Conservation (phyloP, 53 echinoderm and acorn worm species). For the Astropecten irregularis region DNA sequence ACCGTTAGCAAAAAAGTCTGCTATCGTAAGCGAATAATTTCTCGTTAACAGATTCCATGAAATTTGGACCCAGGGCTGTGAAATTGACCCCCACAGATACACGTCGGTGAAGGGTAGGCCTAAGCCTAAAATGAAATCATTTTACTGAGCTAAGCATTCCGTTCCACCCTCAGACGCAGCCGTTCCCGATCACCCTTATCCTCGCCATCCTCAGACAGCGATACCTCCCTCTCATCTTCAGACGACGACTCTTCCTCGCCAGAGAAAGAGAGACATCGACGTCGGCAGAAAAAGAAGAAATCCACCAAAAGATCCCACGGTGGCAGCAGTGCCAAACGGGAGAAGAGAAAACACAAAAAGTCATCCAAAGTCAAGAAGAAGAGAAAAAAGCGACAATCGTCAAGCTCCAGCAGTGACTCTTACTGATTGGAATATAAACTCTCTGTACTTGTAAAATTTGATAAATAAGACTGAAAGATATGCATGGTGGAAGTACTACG, state of each 20-base stretch:
- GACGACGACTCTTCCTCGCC: background rate
- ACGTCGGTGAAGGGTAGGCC: no score
- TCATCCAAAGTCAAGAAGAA: constrained; percentile 27
- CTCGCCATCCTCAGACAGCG: constrained; percentile 17
- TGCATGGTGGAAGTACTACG: no score
- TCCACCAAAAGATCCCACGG: constrained; percentile 3
- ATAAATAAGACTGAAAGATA: no score
- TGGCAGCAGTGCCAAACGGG: background rate
- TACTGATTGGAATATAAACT: background rate
- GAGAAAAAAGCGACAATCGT: constrained; percentile 13
- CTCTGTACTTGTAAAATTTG: no score
- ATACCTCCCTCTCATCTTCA: background rate
- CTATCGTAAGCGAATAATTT: no score
- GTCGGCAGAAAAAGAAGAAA: constrained; percentile 11
- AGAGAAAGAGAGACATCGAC: no score
- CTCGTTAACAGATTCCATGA: background rate
- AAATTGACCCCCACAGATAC: background rate
- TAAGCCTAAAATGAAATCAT: background rate
- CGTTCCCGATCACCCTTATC: constrained; percentile 53
- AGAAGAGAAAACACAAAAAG: constrained; percentile 31
- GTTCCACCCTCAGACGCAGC: constrained; percentile 6
- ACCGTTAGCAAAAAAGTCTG: no score
- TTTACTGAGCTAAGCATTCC: background rate
- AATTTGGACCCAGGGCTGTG: background rate
- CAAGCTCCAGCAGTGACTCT: constrained; percentile 21